phyloP scores from a whole-genome alignment of 2,888 invertebrate species.

The Sinopyrophorus schimmeli region DNA sequence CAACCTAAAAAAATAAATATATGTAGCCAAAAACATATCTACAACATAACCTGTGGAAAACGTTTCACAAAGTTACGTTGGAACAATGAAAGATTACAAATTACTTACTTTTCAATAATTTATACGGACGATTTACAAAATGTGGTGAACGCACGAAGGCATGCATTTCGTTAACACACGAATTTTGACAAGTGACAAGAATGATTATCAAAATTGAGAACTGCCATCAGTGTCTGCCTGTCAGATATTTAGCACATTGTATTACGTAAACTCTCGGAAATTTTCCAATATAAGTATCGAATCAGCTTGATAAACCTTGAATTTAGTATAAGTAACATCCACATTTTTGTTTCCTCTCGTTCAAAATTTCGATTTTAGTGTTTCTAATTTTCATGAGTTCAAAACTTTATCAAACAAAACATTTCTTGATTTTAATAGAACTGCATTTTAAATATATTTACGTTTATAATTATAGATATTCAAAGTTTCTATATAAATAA shows the following conservation, averaged over 20 bases:
- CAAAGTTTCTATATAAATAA: no score
- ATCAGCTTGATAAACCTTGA: no score
- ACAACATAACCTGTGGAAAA: not conserved
- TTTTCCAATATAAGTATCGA: constrained; percentile 22
- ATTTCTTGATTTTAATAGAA: no score
- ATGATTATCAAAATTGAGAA: constrained; percentile 14
- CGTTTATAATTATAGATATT: no score
- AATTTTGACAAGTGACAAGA: constrained; percentile 26
- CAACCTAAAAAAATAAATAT: constrained; percentile 38
- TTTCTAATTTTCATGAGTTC: no score
- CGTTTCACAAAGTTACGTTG: not conserved
- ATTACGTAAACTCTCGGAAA: no score
- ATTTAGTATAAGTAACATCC: no score
- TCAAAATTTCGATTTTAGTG: no score
- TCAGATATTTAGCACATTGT: no score
- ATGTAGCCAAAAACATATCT: not conserved
- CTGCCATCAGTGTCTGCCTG: constrained; percentile 11
- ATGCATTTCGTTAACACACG: constrained; percentile 43
- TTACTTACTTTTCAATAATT: constrained; percentile 43
- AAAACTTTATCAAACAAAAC: no score
- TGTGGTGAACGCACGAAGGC: constrained; percentile 44
- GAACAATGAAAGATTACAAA: not conserved
- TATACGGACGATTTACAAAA: constrained; percentile 41
- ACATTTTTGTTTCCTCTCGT: no score
- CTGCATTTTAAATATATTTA: no score